These are phyloP conservation scores for Spodoptera exigua DNA, from an alignment of 2,888 invertebrate species.

Conservation along the genomic window DNA sequence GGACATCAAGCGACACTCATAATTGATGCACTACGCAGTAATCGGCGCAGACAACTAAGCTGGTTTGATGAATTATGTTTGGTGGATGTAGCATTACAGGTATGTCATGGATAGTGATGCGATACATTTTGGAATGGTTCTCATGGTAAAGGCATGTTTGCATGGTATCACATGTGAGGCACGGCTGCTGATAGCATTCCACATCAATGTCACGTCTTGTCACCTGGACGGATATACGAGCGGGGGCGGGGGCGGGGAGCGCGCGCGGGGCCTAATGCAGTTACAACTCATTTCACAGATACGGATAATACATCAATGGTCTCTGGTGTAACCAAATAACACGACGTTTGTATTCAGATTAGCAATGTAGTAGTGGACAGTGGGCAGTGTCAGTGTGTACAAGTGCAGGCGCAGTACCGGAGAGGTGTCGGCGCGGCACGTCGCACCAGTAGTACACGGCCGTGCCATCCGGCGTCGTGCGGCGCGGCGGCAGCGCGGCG, in stretches of 20 bases:
- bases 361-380: not conserved
- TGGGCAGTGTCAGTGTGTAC: constrained; percentile 8
- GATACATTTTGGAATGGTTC: not conserved
- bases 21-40: not conserved
- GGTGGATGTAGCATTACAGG: not conserved
- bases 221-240: constrained; percentile 25
- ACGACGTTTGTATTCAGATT: not conserved
- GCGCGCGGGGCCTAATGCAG: not conserved
- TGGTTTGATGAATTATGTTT: constrained; percentile 3
- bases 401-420: constrained; percentile 80
- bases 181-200: constrained; percentile 8
- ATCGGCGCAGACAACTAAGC: not conserved
- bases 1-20: not conserved
- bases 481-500: constrained; percentile 91
- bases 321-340: not conserved
- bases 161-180: constrained; percentile 2
- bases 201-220: constrained; percentile 31
- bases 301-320: not conserved
- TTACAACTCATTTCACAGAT: not conserved
- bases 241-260: not conserved
- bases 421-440: constrained; percentile 89
- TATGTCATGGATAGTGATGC: constrained; percentile 8
- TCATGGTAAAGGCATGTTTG: too few relatives aligned
- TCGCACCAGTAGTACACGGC: constrained; percentile 97
- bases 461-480: constrained; percentile 95